Percentiles rank a stretch among this genome's conserved stretches.
Conservation (phyloP, 2,888 invertebrate genomes). For the Macrosiphum euphorbiae region DNA sequence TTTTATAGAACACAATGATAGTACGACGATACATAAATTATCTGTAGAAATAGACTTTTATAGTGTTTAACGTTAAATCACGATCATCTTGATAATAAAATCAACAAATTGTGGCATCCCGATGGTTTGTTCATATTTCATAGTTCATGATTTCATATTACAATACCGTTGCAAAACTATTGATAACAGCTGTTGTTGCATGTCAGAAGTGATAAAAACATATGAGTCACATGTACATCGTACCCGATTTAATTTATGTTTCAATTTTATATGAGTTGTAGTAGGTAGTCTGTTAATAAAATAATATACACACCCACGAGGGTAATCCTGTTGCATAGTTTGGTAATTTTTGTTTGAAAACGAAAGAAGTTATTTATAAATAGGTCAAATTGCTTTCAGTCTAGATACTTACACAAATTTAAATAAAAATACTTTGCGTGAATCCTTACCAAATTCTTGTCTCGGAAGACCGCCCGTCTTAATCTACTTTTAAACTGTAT, state of each 20-base stretch:
- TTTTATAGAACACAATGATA: neutral
- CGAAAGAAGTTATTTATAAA: conserved; percentile 22
- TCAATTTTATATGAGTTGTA: neutral
- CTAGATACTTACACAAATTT: neutral
- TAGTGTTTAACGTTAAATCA: neutral
- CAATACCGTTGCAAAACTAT: conserved; percentile 35
- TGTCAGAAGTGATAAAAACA: conserved; percentile 36
- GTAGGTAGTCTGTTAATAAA: neutral
- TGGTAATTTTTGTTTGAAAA: neutral
- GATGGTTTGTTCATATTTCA: neutral
- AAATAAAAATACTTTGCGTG: conserved; percentile 5
- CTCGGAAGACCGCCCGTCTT: neutral
- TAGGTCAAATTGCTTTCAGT: conserved; percentile 17
- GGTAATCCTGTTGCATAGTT: neutral
- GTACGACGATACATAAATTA: neutral
- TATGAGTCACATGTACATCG: neutral
- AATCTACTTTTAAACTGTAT: neutral
- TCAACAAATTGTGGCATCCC: neutral
- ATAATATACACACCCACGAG: neutral
- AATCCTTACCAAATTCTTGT: conserved; percentile 11
- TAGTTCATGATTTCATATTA: neutral
- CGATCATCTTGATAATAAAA: neutral
- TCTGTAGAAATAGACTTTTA: neutral
- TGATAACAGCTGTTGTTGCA: conserved; percentile 23
- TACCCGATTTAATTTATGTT: neutral